phyloP scores from a whole-genome alignment of 2,888 invertebrate genomes.

The Zygaena filipendulae region DNA sequence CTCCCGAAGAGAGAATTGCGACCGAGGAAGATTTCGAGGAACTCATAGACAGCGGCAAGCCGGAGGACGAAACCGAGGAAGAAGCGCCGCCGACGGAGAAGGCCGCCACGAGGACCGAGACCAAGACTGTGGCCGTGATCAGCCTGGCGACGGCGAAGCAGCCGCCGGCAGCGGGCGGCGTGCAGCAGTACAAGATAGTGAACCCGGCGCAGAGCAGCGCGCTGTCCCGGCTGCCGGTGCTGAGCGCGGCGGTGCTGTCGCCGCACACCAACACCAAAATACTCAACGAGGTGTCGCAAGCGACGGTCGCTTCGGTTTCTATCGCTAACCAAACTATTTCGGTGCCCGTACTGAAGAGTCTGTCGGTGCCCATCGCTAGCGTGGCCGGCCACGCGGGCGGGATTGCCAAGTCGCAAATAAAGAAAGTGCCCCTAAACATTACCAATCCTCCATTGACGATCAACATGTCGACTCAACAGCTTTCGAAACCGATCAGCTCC shows the following conservation, averaged over 20 bases:
- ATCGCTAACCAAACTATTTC: constrained; percentile 64
- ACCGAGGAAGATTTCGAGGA: constrained; percentile 76
- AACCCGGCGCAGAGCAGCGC: constrained; percentile 33
- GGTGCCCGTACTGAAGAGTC: constrained; percentile 54
- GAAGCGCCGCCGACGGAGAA: constrained; percentile 33
- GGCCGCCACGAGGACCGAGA: constrained; percentile 58
- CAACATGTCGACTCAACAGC: constrained; percentile 41
- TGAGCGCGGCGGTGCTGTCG: constrained; percentile 40
- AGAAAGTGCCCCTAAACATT: constrained; percentile 44
- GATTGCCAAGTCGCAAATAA: constrained; percentile 32
- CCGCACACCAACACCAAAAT: constrained; percentile 56
- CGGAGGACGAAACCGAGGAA: constrained; percentile 56
- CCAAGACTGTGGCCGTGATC: constrained; percentile 64
- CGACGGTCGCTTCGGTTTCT: constrained; percentile 66
- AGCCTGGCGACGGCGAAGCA: constrained; percentile 57
- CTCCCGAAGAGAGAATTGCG: constrained; percentile 72
- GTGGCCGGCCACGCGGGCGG: constrained; percentile 29
- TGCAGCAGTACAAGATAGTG: constrained; percentile 58
- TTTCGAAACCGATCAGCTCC: constrained; percentile 51
- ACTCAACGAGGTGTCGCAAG: constrained; percentile 67
- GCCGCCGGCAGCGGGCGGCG: constrained; percentile 32
- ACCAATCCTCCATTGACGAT: constrained; percentile 41
- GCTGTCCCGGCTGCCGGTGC: constrained; percentile 44
- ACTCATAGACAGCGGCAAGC: constrained; percentile 71
- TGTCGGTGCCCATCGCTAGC: constrained; percentile 43